Percentiles rank a stretch among this genome's conserved stretches.
Evolutionary conservation across 2,888 invertebrate genomes (phyloP).

Genomic region (Harpagoxenus sublaevis): DNA sequence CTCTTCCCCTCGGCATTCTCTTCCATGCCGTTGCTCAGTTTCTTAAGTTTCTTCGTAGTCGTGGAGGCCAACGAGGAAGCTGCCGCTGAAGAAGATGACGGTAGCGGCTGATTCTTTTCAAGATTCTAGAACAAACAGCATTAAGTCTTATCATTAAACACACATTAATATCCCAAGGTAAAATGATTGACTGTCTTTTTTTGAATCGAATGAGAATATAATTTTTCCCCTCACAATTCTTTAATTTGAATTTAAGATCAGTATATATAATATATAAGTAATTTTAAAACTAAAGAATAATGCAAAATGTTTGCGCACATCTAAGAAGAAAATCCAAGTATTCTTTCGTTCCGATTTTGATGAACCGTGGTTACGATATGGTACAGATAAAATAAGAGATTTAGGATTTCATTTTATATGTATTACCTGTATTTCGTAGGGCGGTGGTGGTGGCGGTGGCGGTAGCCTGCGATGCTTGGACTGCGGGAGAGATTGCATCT

Average conservation of each 20-base stretch:
- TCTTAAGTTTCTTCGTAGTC: conserved; percentile 57
- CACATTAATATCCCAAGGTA: background rate
- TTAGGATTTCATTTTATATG: background rate
- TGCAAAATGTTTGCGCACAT: background rate
- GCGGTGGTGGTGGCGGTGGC: conserved; percentile 88
- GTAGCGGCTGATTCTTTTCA: conserved; percentile 83
- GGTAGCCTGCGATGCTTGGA: conserved; percentile 87
- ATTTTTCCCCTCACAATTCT: background rate
- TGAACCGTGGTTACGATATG: background rate
- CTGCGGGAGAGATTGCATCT: conserved; percentile 83
- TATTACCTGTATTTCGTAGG: conserved; percentile 85
- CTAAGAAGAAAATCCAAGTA: background rate
- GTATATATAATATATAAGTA: background rate
- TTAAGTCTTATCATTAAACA: background rate
- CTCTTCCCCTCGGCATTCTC: conserved; percentile 75
- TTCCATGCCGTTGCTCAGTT: conserved; percentile 30
- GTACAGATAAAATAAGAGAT: background rate
- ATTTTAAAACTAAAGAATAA: background rate
- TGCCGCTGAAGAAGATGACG: conserved; percentile 76
- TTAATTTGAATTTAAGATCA: background rate
- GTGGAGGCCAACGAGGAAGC: conserved; percentile 68
- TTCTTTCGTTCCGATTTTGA: background rate
- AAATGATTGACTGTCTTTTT: background rate
- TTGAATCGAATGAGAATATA: background rate
- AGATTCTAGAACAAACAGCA: conserved; percentile 78